Conservation (phyloP, 2,797 vertebrate species). For the Catamblyrhynchus diadema region DNA sequence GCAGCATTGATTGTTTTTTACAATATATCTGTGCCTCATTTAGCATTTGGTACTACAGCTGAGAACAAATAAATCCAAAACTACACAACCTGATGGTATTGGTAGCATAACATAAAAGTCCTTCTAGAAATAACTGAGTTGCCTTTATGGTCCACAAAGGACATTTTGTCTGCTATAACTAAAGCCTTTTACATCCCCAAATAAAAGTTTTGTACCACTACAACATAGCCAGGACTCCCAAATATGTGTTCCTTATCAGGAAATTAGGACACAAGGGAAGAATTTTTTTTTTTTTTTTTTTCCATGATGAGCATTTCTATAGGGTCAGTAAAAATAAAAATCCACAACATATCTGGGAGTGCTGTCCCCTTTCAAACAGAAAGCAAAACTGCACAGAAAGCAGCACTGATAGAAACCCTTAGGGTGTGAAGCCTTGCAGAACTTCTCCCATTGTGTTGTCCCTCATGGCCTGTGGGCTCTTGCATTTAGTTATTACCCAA, state of each 20-base stretch:
- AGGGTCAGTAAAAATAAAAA: neutral
- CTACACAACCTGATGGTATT: neutral
- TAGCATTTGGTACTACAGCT: neutral
- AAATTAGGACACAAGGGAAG: neutral
- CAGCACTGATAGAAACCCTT: neutral
- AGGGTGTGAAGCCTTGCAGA: neutral
- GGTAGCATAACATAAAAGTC: neutral
- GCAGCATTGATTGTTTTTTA: constrained; percentile 19
- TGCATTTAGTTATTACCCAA: neutral
- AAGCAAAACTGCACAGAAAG: neutral
- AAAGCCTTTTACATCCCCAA: neutral
- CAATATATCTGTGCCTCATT: neutral
- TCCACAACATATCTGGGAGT: neutral
- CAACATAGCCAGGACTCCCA: neutral
- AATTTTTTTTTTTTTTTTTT: neutral
- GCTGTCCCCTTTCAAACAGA: neutral
- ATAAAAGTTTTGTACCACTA: neutral
- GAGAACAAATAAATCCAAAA: constrained; percentile 1
- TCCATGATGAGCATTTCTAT: accelerated
- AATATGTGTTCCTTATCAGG: neutral
- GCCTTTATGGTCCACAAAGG: neutral
- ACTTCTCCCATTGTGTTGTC: neutral
- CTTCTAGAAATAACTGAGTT: neutral
- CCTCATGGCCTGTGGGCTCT: neutral
- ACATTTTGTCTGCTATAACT: neutral